Conservation (phyloP, 2,113 vertebrate genomes). For the Passer domesticus region DNA sequence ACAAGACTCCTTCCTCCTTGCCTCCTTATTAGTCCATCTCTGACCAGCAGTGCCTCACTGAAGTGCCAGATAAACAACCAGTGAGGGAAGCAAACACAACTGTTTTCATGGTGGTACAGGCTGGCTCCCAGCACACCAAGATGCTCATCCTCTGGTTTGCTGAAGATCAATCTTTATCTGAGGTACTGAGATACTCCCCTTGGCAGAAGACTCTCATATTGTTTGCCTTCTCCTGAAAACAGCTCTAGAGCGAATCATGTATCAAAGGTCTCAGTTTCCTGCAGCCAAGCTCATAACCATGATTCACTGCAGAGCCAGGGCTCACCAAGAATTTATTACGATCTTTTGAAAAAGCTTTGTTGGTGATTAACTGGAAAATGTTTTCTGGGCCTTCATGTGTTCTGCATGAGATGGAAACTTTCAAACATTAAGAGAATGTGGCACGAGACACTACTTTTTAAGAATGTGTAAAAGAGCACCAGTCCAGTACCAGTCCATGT, state of each 20-base stretch:
- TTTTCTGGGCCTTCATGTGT: not conserved
- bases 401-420: not conserved
- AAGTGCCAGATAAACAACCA: slow-evolving; percentile 46
- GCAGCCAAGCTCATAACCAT: not conserved
- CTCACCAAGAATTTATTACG: not conserved
- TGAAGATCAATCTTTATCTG: not conserved
- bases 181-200: not conserved
- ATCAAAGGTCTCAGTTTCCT: not conserved
- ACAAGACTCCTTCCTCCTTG: slow-evolving; percentile 35
- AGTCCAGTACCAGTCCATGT: not conserved
- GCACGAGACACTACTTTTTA: not conserved
- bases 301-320: not conserved
- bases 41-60: slow-evolving; percentile 36
- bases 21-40: slow-evolving; percentile 68
- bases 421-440: not conserved
- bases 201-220: not conserved
- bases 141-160: not conserved
- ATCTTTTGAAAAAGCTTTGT: not conserved
- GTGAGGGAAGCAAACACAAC: slow-evolving; percentile 10
- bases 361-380: not conserved
- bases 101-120: not conserved
- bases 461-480: not conserved
- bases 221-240: not conserved
- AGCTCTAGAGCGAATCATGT: not conserved
- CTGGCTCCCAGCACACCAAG: not conserved